Evolutionary conservation across 2,888 invertebrate species (phyloP).

Genomic region (Steromphala cineraria): DNA sequence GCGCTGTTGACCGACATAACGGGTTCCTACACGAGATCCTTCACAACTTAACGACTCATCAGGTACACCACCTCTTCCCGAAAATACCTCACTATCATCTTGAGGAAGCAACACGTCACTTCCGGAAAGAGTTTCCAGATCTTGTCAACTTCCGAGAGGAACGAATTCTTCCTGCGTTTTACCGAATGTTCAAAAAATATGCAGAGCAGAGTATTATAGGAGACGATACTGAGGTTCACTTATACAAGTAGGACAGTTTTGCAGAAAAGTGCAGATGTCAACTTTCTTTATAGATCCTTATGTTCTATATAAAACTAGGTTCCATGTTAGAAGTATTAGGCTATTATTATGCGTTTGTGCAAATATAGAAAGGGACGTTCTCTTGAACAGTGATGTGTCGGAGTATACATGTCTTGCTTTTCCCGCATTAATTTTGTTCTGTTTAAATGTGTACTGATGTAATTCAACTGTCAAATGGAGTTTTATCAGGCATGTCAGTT

Average conservation of each 20-base stretch:
- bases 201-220: conserved; percentile 44
- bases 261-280: too few relatives aligned
- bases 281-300: too few relatives aligned
- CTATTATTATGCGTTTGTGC: too few relatives aligned
- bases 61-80: conserved; percentile 72
- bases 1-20: conserved; percentile 71
- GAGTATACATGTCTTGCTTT: too few relatives aligned
- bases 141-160: conserved; percentile 64
- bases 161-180: conserved; percentile 63
- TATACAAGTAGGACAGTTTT: conserved; percentile 44
- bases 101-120: conserved; percentile 67
- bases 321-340: too few relatives aligned
- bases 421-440: too few relatives aligned
- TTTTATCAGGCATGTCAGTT: too few relatives aligned
- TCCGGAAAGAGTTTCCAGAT: conserved; percentile 64
- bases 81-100: conserved; percentile 72
- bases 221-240: conserved; percentile 46
- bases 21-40: conserved; percentile 69
- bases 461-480: too few relatives aligned
- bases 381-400: too few relatives aligned
- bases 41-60: conserved; percentile 71
- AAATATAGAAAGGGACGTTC: too few relatives aligned
- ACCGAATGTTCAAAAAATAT: conserved; percentile 67
- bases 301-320: too few relatives aligned
- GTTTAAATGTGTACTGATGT: too few relatives aligned